Evolutionary conservation across 1,140 invertebrate species (phyloP), one percentile per base, ranked within the genome.

Genomic region (Euschistus heros): DNA sequence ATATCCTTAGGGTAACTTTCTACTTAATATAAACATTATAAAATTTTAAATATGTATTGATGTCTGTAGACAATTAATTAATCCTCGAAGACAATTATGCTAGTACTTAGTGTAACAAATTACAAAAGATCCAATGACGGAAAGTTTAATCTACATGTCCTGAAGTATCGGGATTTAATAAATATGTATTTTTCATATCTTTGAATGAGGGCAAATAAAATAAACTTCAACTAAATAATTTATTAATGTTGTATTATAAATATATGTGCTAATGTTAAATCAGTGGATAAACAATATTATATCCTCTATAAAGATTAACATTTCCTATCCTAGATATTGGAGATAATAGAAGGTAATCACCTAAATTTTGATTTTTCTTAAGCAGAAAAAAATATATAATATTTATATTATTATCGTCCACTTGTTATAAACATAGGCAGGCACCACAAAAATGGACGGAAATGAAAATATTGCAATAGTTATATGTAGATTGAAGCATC

Each of bases 171-270:
- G 30, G 3, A 30, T 30, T 30, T 8, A 30, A 30, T 30, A 30
- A 30, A 30, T 30, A 30, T 30, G 3, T 5, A 30, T 30, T 5
- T 30, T 30, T 8, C 30, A 30, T 3, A 5, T 37, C 33, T 37
- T 10, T 6, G 33, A 37, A 37, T 37, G 6, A 37, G 8, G 33
- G 13, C 10, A 37, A 37, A 37, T 37, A 37, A 37, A 37, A 13
- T 10, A 37, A 13, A 37, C 13, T 37, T 57, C 18, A 57, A 57
- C 54, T 57, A 57, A 57, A 57, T 57, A 22, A 13, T 57, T 57
- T 57, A 57, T 57, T 57, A 24, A 57, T 57, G 26, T 57, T 4
- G 6, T 57, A 57, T 57, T 24, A 57, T 57, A 57, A 57, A 57
- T 57, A 57, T 18, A 27, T 57, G 54, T 57, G 54, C 24, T 17